Percentiles rank a stretch among this genome's conserved stretches.
Evolutionary conservation across 2,888 invertebrate genomes (phyloP).

Genomic region (Leptogaster cylindrica): DNA sequence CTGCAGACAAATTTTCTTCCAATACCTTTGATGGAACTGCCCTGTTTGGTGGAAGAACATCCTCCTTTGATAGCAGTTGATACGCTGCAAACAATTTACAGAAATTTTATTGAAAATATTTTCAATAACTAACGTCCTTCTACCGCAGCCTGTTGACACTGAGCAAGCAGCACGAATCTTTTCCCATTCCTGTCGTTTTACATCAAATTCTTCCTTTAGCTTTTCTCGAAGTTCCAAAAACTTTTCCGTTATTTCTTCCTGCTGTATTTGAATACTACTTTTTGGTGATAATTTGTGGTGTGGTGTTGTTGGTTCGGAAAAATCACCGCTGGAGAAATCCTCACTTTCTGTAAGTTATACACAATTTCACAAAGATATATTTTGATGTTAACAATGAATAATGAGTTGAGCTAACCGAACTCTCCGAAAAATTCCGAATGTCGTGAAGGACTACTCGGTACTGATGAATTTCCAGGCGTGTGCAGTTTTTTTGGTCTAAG

Average conservation of each 20-base stretch:
- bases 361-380: neutral
- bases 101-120: neutral
- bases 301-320: slow-evolving; percentile 63
- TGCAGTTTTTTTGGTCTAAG: slow-evolving; percentile 72
- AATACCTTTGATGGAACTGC: slow-evolving; percentile 55
- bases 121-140: neutral
- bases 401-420: slow-evolving; percentile 64
- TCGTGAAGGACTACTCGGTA: slow-evolving; percentile 73
- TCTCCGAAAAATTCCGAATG: slow-evolving; percentile 72
- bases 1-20: slow-evolving; percentile 77
- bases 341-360: slow-evolving; percentile 57
- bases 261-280: slow-evolving; percentile 57
- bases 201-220: slow-evolving; percentile 76
- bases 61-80: slow-evolving; percentile 53
- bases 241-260: slow-evolving; percentile 74
- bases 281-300: slow-evolving; percentile 52
- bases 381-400: neutral
- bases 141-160: slow-evolving; percentile 48
- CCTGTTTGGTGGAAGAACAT: slow-evolving; percentile 53
- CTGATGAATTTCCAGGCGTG: slow-evolving; percentile 65
- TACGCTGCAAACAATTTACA: slow-evolving; percentile 46
- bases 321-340: slow-evolving; percentile 63
- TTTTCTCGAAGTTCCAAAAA: slow-evolving; percentile 76
- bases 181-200: slow-evolving; percentile 73
- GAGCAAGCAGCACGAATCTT: slow-evolving; percentile 55